Conservation (phyloP, 2,113 vertebrate genomes). For the Neodon shergylaensis region DNA sequence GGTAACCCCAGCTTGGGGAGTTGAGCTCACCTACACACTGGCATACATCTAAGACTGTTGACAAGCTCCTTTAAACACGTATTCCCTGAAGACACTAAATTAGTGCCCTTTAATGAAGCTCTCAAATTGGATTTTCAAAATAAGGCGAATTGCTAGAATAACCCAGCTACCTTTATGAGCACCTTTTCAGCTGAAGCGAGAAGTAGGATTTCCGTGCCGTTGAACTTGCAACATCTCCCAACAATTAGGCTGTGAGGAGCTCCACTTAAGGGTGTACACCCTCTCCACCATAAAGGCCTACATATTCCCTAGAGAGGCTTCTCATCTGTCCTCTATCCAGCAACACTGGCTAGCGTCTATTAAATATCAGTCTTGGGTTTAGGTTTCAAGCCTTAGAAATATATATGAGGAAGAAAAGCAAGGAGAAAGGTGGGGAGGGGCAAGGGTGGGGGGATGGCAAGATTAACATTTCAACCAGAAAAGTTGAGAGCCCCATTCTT, state of each 20-base stretch:
- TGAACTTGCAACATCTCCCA: slow-evolving; percentile 61
- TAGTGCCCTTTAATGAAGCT: slow-evolving; percentile 79
- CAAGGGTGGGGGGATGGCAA: not conserved
- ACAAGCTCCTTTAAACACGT: slow-evolving; percentile 72
- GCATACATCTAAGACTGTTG: slow-evolving; percentile 69
- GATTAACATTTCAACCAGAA: slow-evolving; percentile 60
- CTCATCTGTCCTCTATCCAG: slow-evolving; percentile 52
- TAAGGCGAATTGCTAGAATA: slow-evolving; percentile 75
- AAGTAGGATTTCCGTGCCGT: slow-evolving; percentile 73
- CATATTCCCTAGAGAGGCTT: slow-evolving; percentile 48
- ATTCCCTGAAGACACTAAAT: slow-evolving; percentile 73
- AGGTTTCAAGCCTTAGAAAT: slow-evolving; percentile 48
- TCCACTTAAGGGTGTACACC: slow-evolving; percentile 44
- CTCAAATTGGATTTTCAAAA: slow-evolving; percentile 81
- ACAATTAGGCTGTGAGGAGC: slow-evolving; percentile 51
- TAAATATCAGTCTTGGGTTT: slow-evolving; percentile 54
- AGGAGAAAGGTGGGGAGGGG: not conserved
- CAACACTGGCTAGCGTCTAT: slow-evolving; percentile 59
- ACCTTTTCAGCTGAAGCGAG: slow-evolving; percentile 76
- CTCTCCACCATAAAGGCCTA: not conserved
- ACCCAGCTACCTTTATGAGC: slow-evolving; percentile 73
- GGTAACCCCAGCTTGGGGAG: slow-evolving; percentile 68
- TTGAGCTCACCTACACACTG: slow-evolving; percentile 65
- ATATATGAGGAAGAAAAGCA: not conserved
- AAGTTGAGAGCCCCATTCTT: slow-evolving; percentile 71